Percentiles rank a stretch among this genome's conserved stretches.
phyloP scores from a whole-genome alignment of 2,113 vertebrate species.

The Eubucco bourcierii region DNA sequence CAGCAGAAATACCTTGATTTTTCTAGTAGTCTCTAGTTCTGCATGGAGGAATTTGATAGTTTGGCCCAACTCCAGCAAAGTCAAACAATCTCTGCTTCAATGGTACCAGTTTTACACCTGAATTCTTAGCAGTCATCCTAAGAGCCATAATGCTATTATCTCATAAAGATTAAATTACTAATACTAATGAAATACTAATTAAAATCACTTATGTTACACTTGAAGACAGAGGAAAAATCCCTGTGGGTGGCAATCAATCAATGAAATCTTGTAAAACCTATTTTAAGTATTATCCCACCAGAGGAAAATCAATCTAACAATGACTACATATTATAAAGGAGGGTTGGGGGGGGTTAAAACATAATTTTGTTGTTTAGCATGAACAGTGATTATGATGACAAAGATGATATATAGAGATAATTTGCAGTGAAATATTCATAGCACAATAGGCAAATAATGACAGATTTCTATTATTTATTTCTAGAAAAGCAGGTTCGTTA shows the following conservation, averaged over 20 bases:
- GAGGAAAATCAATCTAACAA: slow-evolving; percentile 8
- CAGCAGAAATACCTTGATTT: neutral
- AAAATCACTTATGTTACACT: slow-evolving; percentile 4
- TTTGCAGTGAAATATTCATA: neutral
- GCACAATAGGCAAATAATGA: neutral
- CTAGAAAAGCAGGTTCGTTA: neutral
- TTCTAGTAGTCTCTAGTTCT: neutral
- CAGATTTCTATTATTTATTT: neutral
- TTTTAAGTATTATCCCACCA: slow-evolving; percentile 14
- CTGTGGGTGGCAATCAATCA: neutral
- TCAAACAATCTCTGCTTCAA: neutral
- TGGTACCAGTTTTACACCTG: slow-evolving; percentile 10
- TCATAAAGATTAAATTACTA: slow-evolving; percentile 14
- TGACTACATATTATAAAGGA: neutral
- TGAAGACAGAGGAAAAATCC: slow-evolving; percentile 3
- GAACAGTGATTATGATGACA: neutral
- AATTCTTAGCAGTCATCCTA: slow-evolving; percentile 23
- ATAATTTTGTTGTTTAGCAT: neutral
- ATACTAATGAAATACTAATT: slow-evolving; percentile 11
- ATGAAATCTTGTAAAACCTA: neutral
- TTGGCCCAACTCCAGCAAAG: neutral
- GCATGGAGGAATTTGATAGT: neutral
- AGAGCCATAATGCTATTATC: neutral
- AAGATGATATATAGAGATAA: neutral
- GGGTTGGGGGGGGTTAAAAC: neutral